Conservation (phyloP, 2,797 vertebrate genomes). For the Eupleurogrammus muticus region DNA sequence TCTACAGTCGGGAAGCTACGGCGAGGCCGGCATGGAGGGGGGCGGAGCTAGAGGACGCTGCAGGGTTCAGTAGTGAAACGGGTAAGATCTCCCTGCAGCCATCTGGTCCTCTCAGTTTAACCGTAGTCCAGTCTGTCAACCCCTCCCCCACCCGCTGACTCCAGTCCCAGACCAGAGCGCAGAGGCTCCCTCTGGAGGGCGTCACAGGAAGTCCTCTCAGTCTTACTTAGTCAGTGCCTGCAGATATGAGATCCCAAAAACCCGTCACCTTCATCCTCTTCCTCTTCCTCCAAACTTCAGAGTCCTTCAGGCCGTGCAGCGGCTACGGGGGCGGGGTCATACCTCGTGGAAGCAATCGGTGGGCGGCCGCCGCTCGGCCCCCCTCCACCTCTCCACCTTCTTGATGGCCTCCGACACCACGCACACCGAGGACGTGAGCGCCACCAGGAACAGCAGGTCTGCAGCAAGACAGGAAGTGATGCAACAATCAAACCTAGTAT, state of each 20-base stretch:
- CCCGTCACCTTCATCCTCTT: conserved; percentile 12
- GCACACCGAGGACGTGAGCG: conserved; percentile 95
- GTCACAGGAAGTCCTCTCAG: conserved; percentile 38
- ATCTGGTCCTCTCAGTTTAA: not conserved
- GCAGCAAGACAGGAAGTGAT: conserved; percentile 18
- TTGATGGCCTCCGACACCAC: conserved; percentile 94
- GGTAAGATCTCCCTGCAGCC: conserved; percentile 5
- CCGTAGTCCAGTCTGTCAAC: not conserved
- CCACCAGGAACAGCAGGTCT: conserved; percentile 95
- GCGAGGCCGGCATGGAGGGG: conserved; percentile 35
- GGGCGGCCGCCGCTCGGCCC: conserved; percentile 74
- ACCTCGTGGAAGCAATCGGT: conserved; percentile 90
- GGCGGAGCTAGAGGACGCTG: not conserved
- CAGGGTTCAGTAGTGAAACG: not conserved
- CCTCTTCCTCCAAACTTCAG: conserved; percentile 62
- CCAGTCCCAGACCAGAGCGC: conserved; percentile 45
- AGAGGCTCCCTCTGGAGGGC: not conserved
- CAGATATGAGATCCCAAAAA: conserved; percentile 12
- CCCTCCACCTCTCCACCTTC: conserved; percentile 86
- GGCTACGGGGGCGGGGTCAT: conserved; percentile 85
- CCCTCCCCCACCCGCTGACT: not conserved
- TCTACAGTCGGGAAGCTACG: conserved; percentile 77
- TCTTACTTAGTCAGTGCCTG: conserved; percentile 46
- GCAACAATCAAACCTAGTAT: no score
- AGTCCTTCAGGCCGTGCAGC: conserved; percentile 32